phyloP scores from a whole-genome alignment of 2,797 vertebrate species.

The Amphiprion clarkii region DNA sequence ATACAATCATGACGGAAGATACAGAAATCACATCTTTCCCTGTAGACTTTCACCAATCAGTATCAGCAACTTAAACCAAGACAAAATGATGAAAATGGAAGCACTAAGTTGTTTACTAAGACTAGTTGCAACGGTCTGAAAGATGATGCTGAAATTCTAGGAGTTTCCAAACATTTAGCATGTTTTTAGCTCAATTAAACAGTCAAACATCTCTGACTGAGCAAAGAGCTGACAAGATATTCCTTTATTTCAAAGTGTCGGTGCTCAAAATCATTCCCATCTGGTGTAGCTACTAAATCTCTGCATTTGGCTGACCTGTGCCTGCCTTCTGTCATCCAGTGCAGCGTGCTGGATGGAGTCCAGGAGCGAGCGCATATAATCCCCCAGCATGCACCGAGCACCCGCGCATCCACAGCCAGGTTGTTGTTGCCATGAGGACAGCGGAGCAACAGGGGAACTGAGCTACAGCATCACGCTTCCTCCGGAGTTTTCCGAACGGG shows the following conservation, averaged over 20 bases:
- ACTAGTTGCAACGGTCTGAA: too few species aligned
- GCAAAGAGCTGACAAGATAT: constrained; percentile 28
- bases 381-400: constrained; percentile 70
- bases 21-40: background rate
- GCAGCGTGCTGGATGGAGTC: constrained; percentile 72
- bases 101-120: too few species aligned
- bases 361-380: constrained; percentile 79
- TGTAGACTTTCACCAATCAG: background rate
- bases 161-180: background rate
- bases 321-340: constrained; percentile 71
- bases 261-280: constrained; percentile 66
- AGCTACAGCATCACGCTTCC: constrained; percentile 43
- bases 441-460: constrained; percentile 54
- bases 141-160: too few species aligned
- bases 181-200: background rate
- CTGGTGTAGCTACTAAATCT: constrained; percentile 76
- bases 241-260: constrained; percentile 45
- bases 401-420: constrained; percentile 55
- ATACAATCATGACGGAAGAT: background rate
- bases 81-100: background rate
- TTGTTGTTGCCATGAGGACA: constrained; percentile 76
- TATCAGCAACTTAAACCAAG: background rate
- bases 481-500: constrained; percentile 32
- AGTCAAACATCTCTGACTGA: background rate
- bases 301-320: constrained; percentile 76